Percentiles rank a stretch among this genome's conserved stretches.
Conservation (phyloP, 2,113 vertebrate species). For the Siniperca knerii region DNA sequence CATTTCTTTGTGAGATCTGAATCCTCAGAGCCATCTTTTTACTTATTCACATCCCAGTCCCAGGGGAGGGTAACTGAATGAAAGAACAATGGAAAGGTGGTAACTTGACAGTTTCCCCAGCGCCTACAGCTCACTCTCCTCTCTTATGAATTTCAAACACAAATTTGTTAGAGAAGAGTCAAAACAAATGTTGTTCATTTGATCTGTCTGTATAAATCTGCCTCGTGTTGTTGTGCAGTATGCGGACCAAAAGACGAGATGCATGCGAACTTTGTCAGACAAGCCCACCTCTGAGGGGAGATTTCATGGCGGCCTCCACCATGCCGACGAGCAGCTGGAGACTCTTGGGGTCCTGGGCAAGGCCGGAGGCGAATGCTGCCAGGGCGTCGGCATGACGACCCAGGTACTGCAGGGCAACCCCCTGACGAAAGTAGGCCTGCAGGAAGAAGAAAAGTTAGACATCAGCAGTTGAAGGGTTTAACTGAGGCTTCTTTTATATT, state of each 20-base stretch:
- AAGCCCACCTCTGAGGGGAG: slow-evolving; percentile 92
- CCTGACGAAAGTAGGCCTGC: slow-evolving; percentile 99
- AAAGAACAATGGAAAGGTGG: slow-evolving; percentile 39
- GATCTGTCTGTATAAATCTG: neutral
- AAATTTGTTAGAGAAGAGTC: neutral
- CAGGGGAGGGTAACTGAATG: slow-evolving; percentile 38
- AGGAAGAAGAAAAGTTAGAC: neutral
- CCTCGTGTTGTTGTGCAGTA: neutral
- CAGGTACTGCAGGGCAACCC: slow-evolving; percentile 98
- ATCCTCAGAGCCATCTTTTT: slow-evolving; percentile 29
- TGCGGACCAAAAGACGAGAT: too few relatives aligned
- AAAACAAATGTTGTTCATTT: neutral
- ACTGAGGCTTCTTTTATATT: neutral
- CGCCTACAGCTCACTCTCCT: slow-evolving; percentile 9
- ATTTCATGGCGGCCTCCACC: slow-evolving; percentile 99
- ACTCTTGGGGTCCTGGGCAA: slow-evolving; percentile 98
- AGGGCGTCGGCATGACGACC: slow-evolving; percentile 97
- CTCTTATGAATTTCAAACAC: slow-evolving; percentile 3
- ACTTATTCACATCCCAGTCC: neutral
- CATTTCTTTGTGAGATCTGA: slow-evolving; percentile 32
- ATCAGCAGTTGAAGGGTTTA: neutral
- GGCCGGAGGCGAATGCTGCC: slow-evolving; percentile 95
- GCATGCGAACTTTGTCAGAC: neutral
- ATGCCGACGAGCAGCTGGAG: slow-evolving; percentile 98
- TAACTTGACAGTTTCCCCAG: slow-evolving; percentile 12